Conservation (phyloP, 1,140 invertebrate genomes). For the Ceratosolen solmsi region DNA sequence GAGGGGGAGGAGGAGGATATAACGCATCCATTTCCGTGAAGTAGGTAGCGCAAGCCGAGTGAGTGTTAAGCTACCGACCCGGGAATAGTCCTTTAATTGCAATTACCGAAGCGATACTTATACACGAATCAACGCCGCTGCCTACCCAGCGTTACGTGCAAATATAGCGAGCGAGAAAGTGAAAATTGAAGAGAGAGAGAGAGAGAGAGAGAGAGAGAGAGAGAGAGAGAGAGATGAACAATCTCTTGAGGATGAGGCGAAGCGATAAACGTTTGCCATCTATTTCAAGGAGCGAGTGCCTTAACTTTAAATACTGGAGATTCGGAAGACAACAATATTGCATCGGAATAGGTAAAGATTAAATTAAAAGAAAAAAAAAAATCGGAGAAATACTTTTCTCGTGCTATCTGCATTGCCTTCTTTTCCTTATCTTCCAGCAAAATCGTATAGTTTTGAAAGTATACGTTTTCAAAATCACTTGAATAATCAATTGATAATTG, state of each 20-base stretch:
- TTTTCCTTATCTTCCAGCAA: neutral
- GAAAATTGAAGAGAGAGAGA: neutral
- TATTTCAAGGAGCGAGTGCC: neutral
- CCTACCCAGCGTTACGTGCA: too few species aligned
- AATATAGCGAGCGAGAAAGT: neutral
- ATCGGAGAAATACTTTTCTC: neutral
- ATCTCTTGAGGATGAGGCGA: neutral
- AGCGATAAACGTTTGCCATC: neutral
- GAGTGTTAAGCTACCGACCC: neutral
- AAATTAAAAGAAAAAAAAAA: too few species aligned
- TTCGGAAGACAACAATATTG: conserved; percentile 1
- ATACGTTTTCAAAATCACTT: conserved; percentile 13
- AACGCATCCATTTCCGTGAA: conserved; percentile 20
- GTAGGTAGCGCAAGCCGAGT: neutral
- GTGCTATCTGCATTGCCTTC: neutral
- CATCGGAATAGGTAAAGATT: neutral
- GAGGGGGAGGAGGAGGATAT: neutral
- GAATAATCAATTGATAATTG: too few species aligned
- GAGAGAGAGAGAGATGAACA: neutral
- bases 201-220: neutral
- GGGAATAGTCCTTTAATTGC: conserved; percentile 48
- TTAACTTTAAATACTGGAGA: neutral
- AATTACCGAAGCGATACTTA: conserved; percentile 44
- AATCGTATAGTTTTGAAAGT: too few species aligned
- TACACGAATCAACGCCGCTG: neutral